Evolutionary conservation across 1,140 invertebrate genomes (phyloP).

Genomic region (Venturia canescens): DNA sequence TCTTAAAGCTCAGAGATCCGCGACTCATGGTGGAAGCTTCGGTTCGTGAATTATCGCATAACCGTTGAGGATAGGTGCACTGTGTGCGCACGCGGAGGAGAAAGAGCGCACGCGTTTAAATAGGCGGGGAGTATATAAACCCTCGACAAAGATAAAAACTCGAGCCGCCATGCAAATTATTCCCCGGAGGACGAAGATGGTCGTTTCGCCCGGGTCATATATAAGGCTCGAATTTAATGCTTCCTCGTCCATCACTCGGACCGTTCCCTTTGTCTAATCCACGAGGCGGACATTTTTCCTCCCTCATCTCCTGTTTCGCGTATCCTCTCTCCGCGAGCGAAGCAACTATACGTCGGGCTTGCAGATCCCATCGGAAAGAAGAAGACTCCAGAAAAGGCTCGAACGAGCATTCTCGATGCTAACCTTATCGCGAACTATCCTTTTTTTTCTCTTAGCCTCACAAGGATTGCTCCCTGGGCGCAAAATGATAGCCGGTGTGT

Average conservation of each 20-base stretch:
- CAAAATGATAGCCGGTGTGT: conserved; percentile 22
- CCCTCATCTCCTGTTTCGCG: conserved; percentile 31
- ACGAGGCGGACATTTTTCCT: conserved; percentile 27
- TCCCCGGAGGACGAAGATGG: conserved; percentile 40
- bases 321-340: neutral
- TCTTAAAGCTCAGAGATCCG: conserved; percentile 11
- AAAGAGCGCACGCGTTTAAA: neutral
- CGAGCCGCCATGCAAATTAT: conserved; percentile 40
- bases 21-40: neutral
- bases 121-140: conserved; percentile 7
- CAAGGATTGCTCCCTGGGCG: conserved; percentile 43
- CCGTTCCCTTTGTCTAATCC: conserved; percentile 9
- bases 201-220: neutral
- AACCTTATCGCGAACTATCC: conserved; percentile 35
- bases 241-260: conserved; percentile 46
- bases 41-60: conserved; percentile 39
- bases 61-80: conserved; percentile 26
- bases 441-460: conserved; percentile 3
- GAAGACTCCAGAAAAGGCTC: conserved; percentile 16
- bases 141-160: conserved; percentile 38
- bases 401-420: neutral
- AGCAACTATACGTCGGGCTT: neutral
- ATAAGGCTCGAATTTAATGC: conserved; percentile 33
- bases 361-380: neutral
- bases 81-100: conserved; percentile 19